Base-by-base conservation (phyloP, 2,797 vertebrate genomes). In the Microcaecilia unicolor region DNA sequence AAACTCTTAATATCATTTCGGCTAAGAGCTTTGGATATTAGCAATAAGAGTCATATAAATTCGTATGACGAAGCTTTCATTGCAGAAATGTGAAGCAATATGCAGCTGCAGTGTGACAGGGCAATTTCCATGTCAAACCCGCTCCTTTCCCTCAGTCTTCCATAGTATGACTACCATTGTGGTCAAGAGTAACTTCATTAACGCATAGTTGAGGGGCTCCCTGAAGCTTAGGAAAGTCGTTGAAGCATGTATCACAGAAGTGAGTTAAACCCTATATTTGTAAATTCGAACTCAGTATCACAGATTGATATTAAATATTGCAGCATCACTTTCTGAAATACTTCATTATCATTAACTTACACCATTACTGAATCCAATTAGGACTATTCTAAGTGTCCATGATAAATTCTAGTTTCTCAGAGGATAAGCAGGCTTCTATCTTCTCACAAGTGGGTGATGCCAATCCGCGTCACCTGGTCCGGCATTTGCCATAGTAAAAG, bases 1-100 rank as follows among this genome's bases (percentile, higher is more conserved):
- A 51, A 49, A 17, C 60, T 39, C 39, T 21, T 45, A 38, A 47
- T 60, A 43, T 26, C 17, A 33, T 43, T 48, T 45, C 27, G 19
- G 28, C 28, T 6, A 3, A 39, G 17, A 22, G 27, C 34, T 25
- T 54, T 34, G 51, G 42, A 38, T 44, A 24, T 18, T 48, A 52
- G 29, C 1, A 13, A 32, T 43, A 55, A 34, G 37, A 48, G 35
- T 53, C 23, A 25, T 43, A 30, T 42, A 51, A 56, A 37, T 27
- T 31, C 23, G 45, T 4, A 1, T 14, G 18, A 31, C 41, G 17
- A 15, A 0, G 0, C 22, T 42, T 57, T 30, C 10, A 48, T 30
- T 25, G n/a, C 4, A 14, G 25, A 22, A 21, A 39, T 53, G 57
- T 55, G 16, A 30, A n/a, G n/a, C n/a, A 42, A 10, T 1, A 0